Evolutionary conservation across 2,797 vertebrate species (phyloP), one percentile per base, ranked within the genome.

Genomic region (Myotis findleyi): DNA sequence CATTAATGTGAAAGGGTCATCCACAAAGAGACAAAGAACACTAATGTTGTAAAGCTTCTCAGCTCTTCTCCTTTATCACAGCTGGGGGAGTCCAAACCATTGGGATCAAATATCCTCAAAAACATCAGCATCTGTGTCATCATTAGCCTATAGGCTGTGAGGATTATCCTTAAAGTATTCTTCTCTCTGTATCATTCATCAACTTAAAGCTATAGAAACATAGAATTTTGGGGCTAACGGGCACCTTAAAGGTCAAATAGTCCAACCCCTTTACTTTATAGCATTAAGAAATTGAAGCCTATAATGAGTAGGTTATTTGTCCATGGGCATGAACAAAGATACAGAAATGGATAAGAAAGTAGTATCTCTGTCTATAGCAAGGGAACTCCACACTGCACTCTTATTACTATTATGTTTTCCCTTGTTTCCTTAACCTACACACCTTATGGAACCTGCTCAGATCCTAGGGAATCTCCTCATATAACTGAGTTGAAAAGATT

Each of bases 11-110:
- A 97, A 97, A 95, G 96, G 96, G 96, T 97, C 96, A 97, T 82
- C 95, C 93, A 96, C 97, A 97, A 97, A 97, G 97, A 97, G 96
- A 97, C 96, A 97, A 97, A 97, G 97, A 93, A 91, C 88, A 84
- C 79, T 96, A 92, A 95, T 94, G 89, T 93, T 94, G 85, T 88
- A 96, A 96, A 87, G 96, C 88, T 92, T 95, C 96, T 97, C 89
- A 77, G 93, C 94, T 93, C 90, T 87, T 93, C 72, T 75, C 85
- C 96, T 97, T 97, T 82, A 97, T 97, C 97, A 95, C 97, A 89
- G 97, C 0, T 81, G 94, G 97, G 69, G 51, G 73, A 97, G 87
- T 95, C 92, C 62, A 94, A 91, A 95, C 96, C 76, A 75, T 96
- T 75, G 95, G 47, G 97, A 97, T 97, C 96, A 97, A 97, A 97